A percentile compares a stretch with the other conserved stretches of the same genome.
phyloP scores from a whole-genome alignment of 2,113 vertebrate genomes.

The Ondatra zibethicus region DNA sequence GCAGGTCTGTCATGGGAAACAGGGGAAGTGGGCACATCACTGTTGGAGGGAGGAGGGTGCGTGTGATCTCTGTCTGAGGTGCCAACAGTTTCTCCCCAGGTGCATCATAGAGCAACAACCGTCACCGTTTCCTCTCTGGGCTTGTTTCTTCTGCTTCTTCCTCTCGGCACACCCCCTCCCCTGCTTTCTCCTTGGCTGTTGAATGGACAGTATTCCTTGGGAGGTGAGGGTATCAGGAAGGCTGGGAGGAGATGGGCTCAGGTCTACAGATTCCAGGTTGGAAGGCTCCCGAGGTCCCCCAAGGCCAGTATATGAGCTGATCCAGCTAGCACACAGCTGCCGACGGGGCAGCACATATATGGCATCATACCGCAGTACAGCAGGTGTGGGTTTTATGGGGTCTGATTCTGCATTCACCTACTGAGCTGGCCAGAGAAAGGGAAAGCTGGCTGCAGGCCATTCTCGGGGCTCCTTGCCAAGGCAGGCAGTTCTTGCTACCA shows the following conservation, averaged over 20 bases:
- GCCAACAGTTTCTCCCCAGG: constrained; percentile 8
- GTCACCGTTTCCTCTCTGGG: constrained; percentile 24
- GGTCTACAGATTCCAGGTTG: background rate
- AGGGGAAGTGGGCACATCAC: background rate
- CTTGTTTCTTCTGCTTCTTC: accelerated
- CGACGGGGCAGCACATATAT: accelerated
- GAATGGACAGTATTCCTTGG: background rate
- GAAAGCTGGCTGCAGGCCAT: background rate
- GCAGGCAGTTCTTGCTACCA: accelerated
- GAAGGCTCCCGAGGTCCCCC: background rate
- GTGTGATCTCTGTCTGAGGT: background rate
- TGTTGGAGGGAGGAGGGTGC: background rate
- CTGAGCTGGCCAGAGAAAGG: background rate
- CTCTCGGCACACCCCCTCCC: background rate
- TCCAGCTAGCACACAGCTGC: background rate
- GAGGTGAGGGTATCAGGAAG: background rate
- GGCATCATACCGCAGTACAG: accelerated
- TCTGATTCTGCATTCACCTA: background rate
- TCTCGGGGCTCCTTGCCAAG: background rate
- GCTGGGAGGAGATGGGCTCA: background rate
- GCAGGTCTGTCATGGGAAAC: background rate
- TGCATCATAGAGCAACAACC: background rate
- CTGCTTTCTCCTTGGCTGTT: background rate
- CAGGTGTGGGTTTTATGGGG: background rate
- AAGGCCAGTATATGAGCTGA: background rate